phyloP scores from a whole-genome alignment of 2,113 vertebrate genomes.

The Urocynchramus pylzowi region DNA sequence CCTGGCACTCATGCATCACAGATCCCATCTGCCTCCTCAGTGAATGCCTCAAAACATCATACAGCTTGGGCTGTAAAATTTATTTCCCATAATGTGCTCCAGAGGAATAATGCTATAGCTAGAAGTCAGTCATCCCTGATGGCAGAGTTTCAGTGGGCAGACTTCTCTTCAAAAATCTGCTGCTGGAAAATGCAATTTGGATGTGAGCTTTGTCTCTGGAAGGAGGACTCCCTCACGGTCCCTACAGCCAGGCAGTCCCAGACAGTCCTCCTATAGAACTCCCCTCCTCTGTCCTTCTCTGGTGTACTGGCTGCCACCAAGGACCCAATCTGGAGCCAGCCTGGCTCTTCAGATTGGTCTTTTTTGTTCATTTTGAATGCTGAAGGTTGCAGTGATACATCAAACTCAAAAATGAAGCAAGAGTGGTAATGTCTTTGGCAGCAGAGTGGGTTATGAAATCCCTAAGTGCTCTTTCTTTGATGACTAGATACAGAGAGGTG shows the following conservation, averaged over 20 bases:
- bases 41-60: neutral
- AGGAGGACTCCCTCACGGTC: fast-evolving
- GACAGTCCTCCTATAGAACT: neutral
- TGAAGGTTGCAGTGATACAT: neutral
- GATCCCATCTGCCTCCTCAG: neutral
- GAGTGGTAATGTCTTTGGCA: neutral
- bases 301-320: neutral
- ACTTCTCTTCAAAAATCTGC: neutral
- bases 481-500: neutral
- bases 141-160: neutral
- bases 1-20: neutral
- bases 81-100: neutral
- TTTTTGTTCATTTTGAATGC: neutral
- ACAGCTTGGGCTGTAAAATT: neutral
- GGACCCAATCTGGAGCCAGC: neutral
- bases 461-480: neutral
- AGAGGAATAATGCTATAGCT: neutral
- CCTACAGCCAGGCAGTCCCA: fast-evolving
- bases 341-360: neutral
- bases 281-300: neutral
- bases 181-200: neutral
- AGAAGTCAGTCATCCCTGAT: neutral
- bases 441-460: neutral
- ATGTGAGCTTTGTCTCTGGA: neutral
- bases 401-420: neutral